Base-by-base conservation (phyloP, 2,113 vertebrate species). In the Corydoras sp. region DNA sequence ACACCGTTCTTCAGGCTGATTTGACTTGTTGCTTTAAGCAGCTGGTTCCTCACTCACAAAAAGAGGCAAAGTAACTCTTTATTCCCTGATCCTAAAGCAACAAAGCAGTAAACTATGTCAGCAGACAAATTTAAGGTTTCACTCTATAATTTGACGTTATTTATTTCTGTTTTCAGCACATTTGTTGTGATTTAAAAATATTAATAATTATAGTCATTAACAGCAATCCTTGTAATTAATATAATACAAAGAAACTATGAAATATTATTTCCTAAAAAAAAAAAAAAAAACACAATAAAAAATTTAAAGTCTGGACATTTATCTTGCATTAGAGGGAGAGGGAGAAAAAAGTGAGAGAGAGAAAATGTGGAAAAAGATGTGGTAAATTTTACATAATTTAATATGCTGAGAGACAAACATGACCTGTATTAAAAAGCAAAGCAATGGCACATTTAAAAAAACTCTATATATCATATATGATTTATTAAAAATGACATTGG, bases 21-120 rank as follows among this genome's bases (percentile, higher is more conserved):
- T 75, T 75, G 73, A 80, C 79, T 75, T 77, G 60, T 51, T 72
- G 69, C 71, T 68, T 64, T 67, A 66, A 76, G 76, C 79, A 77
- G 79, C 76, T 80, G 79, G 76, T 54, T 66, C 75, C 56, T 73
- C 59, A 53, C 73, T 75, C 49, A 53, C 63, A 65, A 75, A 55
- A 24, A 58, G 60, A 71, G 67, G 55, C 14, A 70, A 77, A 77
- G 65, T 35, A 51, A 14, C 58, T 63, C 60, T 68, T 76, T 76
- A 72, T 62, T 68, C 55, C 48, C 29, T 68, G 65, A 68, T 43
- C 18, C 58, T 30, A 54, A 66, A 75, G 24, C 58, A 65, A 79
- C 74, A 79, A 79, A 76, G 66, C 55, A 67, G 30, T n/a, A 49
- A 62, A 62, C 32, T 62, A 32, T 74, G 58, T 58, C 32, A 56